Conservation (phyloP, 2,797 vertebrate genomes). For the Antennarius maculatus region DNA sequence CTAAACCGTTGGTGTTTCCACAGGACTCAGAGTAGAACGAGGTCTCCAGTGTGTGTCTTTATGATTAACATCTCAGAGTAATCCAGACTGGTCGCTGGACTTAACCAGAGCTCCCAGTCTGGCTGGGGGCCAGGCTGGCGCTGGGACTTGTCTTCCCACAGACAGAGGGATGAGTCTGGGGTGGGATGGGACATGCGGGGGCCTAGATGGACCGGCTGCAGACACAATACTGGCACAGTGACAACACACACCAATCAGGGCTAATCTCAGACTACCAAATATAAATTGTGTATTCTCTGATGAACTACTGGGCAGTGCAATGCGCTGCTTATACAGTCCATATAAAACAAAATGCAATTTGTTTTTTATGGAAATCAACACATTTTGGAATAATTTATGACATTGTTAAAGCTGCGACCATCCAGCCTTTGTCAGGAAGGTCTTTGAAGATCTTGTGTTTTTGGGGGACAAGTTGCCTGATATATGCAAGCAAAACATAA, state of each 20-base stretch:
- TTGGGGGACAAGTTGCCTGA: not conserved
- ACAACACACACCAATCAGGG: slow-evolving; percentile 74
- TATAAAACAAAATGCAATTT: not conserved
- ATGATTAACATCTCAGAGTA: slow-evolving; percentile 71
- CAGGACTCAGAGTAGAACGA: slow-evolving; percentile 43
- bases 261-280: slow-evolving; percentile 63
- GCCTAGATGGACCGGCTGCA: slow-evolving; percentile 69
- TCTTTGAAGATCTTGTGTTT: not conserved
- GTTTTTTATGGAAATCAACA: no score
- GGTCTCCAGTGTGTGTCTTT: slow-evolving; percentile 63
- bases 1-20: slow-evolving; percentile 33
- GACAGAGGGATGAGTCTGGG: slow-evolving; percentile 78
- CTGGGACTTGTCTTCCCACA: slow-evolving; percentile 76
- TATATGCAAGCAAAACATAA: not conserved
- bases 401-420: not conserved
- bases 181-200: slow-evolving; percentile 68
- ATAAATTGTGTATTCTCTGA: slow-evolving; percentile 8
- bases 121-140: slow-evolving; percentile 72
- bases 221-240: slow-evolving; percentile 85
- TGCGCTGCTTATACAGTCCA: not conserved
- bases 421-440: not conserved
- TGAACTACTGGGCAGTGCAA: not conserved
- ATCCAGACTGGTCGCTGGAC: slow-evolving; percentile 72
- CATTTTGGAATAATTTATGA: not conserved
- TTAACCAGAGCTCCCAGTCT: slow-evolving; percentile 67